phyloP scores from a whole-genome alignment of 2,888 invertebrate species.

The Troides helena region DNA sequence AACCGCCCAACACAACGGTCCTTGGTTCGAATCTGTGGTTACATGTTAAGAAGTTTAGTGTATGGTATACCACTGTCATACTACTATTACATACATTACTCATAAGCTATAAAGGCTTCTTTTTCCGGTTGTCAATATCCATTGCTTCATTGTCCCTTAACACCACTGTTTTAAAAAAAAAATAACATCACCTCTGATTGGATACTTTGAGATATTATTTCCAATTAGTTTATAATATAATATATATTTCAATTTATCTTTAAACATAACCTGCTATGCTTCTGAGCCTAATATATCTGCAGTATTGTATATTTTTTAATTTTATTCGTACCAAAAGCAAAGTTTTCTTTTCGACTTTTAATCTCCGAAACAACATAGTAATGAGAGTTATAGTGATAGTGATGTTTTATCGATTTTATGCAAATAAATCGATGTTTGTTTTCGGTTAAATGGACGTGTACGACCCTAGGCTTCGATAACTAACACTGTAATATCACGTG shows the following conservation, averaged over 20 bases:
- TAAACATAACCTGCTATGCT: not conserved
- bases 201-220: not conserved
- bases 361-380: not conserved
- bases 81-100: too few relatives aligned
- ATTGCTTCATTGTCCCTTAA: too few relatives aligned
- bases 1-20: not conserved
- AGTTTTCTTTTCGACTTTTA: not conserved
- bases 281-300: not conserved
- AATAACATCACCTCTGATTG: too few relatives aligned
- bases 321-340: not conserved
- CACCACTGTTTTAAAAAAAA: too few relatives aligned
- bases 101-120: too few relatives aligned
- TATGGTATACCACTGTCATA: too few relatives aligned
- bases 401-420: not conserved
- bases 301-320: not conserved
- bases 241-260: not conserved
- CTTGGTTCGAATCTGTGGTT: too few relatives aligned
- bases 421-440: constrained; percentile 11
- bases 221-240: not conserved
- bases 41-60: too few relatives aligned
- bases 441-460: not conserved
- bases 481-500: constrained; percentile 17
- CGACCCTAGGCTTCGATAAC: constrained; percentile 17
- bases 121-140: too few relatives aligned
- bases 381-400: not conserved